Conservation (phyloP, 2,797 vertebrate genomes). For the Jordanella pulchra region DNA sequence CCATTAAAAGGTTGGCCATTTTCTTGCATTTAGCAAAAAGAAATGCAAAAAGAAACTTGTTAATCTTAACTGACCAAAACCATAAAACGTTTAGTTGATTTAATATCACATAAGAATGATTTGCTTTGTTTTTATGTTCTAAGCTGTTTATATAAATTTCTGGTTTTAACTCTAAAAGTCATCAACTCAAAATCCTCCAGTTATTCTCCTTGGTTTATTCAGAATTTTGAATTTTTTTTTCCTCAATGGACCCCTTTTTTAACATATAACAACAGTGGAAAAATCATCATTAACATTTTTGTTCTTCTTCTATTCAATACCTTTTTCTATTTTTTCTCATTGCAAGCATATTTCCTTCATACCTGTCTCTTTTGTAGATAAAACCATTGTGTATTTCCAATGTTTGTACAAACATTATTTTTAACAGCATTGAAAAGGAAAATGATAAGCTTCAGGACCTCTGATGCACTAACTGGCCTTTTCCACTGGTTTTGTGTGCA, state of each 20-base stretch:
- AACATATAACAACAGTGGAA: neutral
- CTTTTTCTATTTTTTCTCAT: neutral
- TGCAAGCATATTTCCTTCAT: neutral
- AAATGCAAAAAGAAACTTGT: neutral
- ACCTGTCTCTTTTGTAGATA: neutral
- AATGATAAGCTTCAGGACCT: neutral
- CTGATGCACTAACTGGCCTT: neutral
- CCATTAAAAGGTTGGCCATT: no score
- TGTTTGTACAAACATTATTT: neutral
- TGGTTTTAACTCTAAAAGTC: neutral
- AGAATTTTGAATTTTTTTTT: neutral
- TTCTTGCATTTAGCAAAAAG: neutral
- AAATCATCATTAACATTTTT: neutral
- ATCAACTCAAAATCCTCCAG: neutral
- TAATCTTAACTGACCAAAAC: neutral
- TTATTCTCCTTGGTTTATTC: neutral
- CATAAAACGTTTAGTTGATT: neutral
- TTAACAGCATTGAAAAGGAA: neutral
- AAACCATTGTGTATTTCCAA: neutral
- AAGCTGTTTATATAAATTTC: neutral
- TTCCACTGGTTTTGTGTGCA: slow-evolving; percentile 17
- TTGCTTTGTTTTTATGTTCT: neutral
- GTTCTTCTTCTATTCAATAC: neutral
- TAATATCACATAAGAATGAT: neutral
- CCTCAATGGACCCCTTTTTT: neutral